These are phyloP conservation scores for Nymphalis c-album DNA, from an alignment of 2,888 invertebrate species.

Conservation along the genomic window DNA sequence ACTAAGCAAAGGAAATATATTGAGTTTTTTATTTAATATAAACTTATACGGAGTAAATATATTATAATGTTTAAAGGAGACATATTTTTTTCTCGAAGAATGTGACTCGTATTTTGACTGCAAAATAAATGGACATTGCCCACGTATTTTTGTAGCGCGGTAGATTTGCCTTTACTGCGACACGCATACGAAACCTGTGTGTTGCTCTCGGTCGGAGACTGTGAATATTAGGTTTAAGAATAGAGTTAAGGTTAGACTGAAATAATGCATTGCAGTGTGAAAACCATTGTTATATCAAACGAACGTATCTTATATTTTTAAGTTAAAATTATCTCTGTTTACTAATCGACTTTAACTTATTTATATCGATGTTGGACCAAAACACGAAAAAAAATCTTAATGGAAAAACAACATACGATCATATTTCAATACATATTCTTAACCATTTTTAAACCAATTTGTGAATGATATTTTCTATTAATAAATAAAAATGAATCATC, in stretches of 20 bases:
- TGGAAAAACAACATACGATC: too few relatives aligned
- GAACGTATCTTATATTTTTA: conserved; percentile 20
- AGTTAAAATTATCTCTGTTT: background rate
- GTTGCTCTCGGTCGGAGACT: conserved; percentile 70
- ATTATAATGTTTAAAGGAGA: conserved; percentile 71
- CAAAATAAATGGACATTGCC: conserved; percentile 77
- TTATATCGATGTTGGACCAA: background rate
- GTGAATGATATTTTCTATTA: too few relatives aligned
- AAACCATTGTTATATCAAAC: conserved; percentile 53
- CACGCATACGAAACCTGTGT: conserved; percentile 53
- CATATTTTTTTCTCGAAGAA: conserved; percentile 78
- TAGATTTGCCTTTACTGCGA: conserved; percentile 73
- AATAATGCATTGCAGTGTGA: conserved; percentile 62
- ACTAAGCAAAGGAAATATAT: conserved; percentile 57
- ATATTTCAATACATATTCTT: too few relatives aligned
- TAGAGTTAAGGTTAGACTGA: conserved; percentile 70
- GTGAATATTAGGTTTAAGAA: conserved; percentile 70
- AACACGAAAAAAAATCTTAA: background rate
- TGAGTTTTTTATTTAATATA: conserved; percentile 63
- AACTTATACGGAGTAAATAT: conserved; percentile 57
- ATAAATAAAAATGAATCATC: too few relatives aligned
- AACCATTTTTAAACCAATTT: too few relatives aligned
- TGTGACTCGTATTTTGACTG: conserved; percentile 75
- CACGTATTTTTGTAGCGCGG: conserved; percentile 80
- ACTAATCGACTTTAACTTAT: background rate